Percentiles rank a stretch among this genome's conserved stretches.
phyloP scores from a whole-genome alignment of 2,888 invertebrate species.

The Lasius fuliginosus region DNA sequence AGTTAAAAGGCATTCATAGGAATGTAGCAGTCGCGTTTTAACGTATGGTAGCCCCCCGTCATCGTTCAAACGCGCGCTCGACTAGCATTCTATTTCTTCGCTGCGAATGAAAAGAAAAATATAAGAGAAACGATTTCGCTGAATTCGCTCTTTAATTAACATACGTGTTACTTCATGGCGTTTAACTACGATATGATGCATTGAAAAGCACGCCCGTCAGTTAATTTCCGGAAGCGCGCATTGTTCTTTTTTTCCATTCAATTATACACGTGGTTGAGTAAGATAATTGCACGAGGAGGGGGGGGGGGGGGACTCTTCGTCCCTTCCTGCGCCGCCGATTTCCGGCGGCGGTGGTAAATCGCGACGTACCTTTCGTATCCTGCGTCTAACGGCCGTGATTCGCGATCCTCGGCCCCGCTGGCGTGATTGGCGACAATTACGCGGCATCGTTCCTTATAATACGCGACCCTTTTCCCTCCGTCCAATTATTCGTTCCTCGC shows the following conservation, averaged over 20 bases:
- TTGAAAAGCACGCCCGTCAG: slow-evolving; percentile 37
- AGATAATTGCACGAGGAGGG: slow-evolving; percentile 70
- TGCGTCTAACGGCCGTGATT: slow-evolving; percentile 65
- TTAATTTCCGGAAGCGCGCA: slow-evolving; percentile 69
- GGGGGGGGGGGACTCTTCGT: slow-evolving; percentile 27
- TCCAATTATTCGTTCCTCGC: slow-evolving; percentile 83
- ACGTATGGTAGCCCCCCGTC: background rate
- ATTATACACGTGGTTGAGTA: slow-evolving; percentile 66
- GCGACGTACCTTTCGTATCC: slow-evolving; percentile 25
- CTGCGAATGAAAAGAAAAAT: background rate
- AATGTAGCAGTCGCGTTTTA: background rate
- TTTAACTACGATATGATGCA: slow-evolving; percentile 26
- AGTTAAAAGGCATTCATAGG: slow-evolving; percentile 29
- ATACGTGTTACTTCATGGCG: slow-evolving; percentile 44
- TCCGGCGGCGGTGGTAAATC: slow-evolving; percentile 21
- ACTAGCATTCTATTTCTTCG: background rate
- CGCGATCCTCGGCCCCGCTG: slow-evolving; percentile 74
- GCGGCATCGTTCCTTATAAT: slow-evolving; percentile 69
- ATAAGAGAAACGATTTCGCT: background rate
- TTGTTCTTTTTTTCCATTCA: slow-evolving; percentile 64
- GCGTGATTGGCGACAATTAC: slow-evolving; percentile 82
- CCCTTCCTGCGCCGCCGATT: slow-evolving; percentile 27
- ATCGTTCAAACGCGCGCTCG: background rate
- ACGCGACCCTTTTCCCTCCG: slow-evolving; percentile 70
- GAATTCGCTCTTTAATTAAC: slow-evolving; percentile 60